Evolutionary conservation across 2,113 vertebrate species (phyloP).

Genomic region (Mohoua ochrocephala): DNA sequence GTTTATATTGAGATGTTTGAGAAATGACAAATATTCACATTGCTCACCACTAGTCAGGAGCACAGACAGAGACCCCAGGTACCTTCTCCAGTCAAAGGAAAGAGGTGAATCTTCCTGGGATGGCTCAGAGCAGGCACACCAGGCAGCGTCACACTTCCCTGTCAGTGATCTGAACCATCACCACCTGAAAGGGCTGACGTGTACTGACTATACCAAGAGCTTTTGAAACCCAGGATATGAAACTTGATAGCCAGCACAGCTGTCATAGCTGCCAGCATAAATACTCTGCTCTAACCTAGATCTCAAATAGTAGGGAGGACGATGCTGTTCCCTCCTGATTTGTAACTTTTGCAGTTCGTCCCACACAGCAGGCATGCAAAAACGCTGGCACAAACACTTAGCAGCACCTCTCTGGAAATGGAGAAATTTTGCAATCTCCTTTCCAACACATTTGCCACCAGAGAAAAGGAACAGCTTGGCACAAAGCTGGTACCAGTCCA

Average conservation of each 20-base stretch:
- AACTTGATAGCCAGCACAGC: neutral
- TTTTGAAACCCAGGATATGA: neutral
- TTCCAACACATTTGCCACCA: neutral
- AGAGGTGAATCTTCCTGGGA: neutral
- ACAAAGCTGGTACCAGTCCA: neutral
- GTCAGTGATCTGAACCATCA: neutral
- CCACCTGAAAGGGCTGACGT: neutral
- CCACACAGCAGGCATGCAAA: neutral
- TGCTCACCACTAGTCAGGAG: neutral
- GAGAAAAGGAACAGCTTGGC: neutral
- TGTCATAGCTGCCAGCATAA: neutral
- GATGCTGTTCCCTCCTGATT: neutral
- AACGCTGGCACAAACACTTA: rapidly evolving
- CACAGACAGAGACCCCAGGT: neutral
- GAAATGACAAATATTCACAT: neutral
- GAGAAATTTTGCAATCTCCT: neutral
- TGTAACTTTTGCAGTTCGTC: neutral
- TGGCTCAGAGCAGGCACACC: neutral
- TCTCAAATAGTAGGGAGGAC: neutral
- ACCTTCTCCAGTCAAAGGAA: neutral
- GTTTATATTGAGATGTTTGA: neutral
- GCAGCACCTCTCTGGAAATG: neutral
- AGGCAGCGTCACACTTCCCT: neutral
- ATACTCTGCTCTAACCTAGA: neutral
- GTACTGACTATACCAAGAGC: neutral